These are phyloP conservation scores for Epiperipatus broadwayi DNA, from an alignment of 2,888 invertebrate genomes.

Conservation along the genomic window DNA sequence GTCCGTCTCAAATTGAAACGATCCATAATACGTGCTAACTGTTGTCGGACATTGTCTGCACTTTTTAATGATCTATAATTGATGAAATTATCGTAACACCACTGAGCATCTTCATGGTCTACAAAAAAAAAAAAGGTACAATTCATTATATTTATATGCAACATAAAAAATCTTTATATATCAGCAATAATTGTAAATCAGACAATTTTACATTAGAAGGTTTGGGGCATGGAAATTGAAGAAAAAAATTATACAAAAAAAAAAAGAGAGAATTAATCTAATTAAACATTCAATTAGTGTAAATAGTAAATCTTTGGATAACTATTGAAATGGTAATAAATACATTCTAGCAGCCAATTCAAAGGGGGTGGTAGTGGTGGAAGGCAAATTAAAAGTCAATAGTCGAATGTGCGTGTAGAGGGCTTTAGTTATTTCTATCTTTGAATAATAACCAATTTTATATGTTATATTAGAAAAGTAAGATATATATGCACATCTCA, in stretches of 20 bases:
- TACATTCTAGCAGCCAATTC: too few relatives aligned
- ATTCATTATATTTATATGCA: background rate
- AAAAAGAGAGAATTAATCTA: background rate
- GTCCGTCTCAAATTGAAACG: slow-evolving; percentile 76
- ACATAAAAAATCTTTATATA: background rate
- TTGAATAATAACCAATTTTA: too few relatives aligned
- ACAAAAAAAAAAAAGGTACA: slow-evolving; percentile 19
- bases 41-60: slow-evolving; percentile 92
- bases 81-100: slow-evolving; percentile 99
- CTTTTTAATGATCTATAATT: slow-evolving; percentile 95
- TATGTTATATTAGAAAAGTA: too few relatives aligned
- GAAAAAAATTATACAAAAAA: background rate
- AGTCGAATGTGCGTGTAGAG: too few relatives aligned
- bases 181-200: background rate
- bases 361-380: slow-evolving; percentile 15
- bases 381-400: too few relatives aligned
- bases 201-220: background rate
- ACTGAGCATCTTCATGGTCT: slow-evolving; percentile 95
- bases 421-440: too few relatives aligned
- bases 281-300: too few relatives aligned
- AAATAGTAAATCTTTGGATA: too few relatives aligned
- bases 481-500: too few relatives aligned
- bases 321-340: too few relatives aligned
- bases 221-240: too few relatives aligned
- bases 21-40: slow-evolving; percentile 95